phyloP scores from a whole-genome alignment of 1,140 invertebrate species.

The Drosophila littoralis region DNA sequence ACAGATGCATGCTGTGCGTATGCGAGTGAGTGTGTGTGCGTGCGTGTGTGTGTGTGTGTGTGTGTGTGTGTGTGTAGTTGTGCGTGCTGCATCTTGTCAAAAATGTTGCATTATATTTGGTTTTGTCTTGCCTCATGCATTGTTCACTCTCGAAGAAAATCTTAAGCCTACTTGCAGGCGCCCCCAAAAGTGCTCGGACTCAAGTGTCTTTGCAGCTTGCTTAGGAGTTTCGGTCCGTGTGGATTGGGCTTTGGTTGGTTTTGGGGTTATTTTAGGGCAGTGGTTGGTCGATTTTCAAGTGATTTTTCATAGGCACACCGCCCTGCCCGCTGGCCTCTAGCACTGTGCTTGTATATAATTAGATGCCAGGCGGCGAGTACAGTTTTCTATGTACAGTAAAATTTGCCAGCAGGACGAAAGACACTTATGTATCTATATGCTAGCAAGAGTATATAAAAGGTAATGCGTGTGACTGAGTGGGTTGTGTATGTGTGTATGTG shows the following conservation, averaged over 20 bases:
- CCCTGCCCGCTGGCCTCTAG: conserved; percentile 41
- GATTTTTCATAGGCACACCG: conserved; percentile 63
- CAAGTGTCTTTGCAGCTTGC: conserved; percentile 63
- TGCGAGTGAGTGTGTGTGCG: background rate
- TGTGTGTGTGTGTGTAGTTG: conserved; percentile 39
- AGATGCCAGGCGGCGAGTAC: conserved; percentile 65
- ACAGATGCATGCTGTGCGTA: conserved; percentile 32
- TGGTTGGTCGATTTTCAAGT: conserved; percentile 60
- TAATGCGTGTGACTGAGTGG: background rate
- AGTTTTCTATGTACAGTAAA: conserved; percentile 75
- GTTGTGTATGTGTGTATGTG: conserved; percentile 7
- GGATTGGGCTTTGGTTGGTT: conserved; percentile 45
- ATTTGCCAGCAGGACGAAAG: conserved; percentile 41
- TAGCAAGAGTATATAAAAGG: conserved; percentile 22
- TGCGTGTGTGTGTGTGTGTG: conserved; percentile 10
- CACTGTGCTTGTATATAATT: conserved; percentile 69
- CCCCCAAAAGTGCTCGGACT: background rate
- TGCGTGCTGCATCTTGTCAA: conserved; percentile 73
- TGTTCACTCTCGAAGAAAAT: conserved; percentile 71
- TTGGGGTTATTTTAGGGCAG: background rate
- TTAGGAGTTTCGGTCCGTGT: conserved; percentile 64
- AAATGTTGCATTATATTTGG: conserved; percentile 79
- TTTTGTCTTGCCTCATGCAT: conserved; percentile 64
- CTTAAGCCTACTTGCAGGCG: conserved; percentile 72
- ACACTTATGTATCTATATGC: conserved; percentile 16